Conservation (phyloP, 1,140 invertebrate species). For the Drosophila pseudoananassae region DNA sequence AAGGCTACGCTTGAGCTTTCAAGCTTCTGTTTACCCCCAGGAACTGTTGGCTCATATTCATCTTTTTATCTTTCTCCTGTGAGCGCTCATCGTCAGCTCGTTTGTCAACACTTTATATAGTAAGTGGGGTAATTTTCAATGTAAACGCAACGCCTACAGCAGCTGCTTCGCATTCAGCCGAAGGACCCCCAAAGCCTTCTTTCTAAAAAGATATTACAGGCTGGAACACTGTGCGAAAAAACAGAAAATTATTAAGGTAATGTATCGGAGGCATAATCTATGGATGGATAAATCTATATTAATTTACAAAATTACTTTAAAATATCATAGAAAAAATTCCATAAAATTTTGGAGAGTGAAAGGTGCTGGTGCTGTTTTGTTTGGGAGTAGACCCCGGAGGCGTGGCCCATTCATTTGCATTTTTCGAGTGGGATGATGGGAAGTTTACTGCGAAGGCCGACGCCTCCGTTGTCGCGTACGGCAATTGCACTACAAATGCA, state of each 20-base stretch:
- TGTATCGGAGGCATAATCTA: too few relatives aligned
- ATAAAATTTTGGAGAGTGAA: background rate
- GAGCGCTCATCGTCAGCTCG: constrained; percentile 50
- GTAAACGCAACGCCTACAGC: constrained; percentile 74
- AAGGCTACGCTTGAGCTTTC: background rate
- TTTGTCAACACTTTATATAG: constrained; percentile 52
- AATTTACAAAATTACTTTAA: too few relatives aligned
- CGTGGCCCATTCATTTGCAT: constrained; percentile 70
- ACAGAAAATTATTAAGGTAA: too few relatives aligned
- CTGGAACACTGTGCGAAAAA: background rate
- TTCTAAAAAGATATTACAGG: background rate
- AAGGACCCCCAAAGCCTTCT: background rate
- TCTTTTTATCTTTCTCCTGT: constrained; percentile 12
- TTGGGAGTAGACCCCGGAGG: constrained; percentile 51
- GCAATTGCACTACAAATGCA: constrained; percentile 74
- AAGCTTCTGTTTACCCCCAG: background rate
- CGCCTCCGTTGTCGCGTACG: constrained; percentile 20
- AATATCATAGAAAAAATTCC: too few relatives aligned
- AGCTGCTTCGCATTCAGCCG: constrained; percentile 46
- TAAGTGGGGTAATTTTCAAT: constrained; percentile 81
- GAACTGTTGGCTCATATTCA: background rate
- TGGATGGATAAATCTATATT: too few relatives aligned
- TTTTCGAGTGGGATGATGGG: constrained; percentile 22
- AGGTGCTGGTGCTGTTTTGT: constrained; percentile 2
- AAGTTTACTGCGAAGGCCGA: constrained; percentile 8